Conservation (phyloP, 2,888 invertebrate species). For the Mythimna lalbum region DNA sequence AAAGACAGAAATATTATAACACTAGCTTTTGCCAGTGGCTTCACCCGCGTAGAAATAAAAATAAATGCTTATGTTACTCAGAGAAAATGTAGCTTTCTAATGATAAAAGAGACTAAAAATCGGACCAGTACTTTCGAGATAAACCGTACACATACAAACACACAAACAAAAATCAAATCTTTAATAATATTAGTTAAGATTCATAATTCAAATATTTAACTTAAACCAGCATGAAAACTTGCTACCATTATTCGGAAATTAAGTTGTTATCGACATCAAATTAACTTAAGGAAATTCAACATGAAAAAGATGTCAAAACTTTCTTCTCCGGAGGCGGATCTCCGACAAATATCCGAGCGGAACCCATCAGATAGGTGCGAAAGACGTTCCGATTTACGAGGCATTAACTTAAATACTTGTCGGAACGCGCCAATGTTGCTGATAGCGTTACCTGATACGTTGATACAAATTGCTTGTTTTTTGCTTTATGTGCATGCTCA, state of each 20-base stretch:
- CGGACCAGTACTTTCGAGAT: too few relatives aligned
- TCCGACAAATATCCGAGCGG: constrained; percentile 10
- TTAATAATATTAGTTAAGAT: too few relatives aligned
- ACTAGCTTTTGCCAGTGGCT: too few relatives aligned
- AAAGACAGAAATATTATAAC: too few relatives aligned
- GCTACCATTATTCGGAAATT: constrained; percentile 8
- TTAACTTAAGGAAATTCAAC: constrained; percentile 15
- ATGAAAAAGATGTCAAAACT: constrained; percentile 21
- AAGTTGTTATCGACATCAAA: constrained; percentile 19
- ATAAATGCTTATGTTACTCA: too few relatives aligned
- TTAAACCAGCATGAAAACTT: neutral
- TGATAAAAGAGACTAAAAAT: too few relatives aligned
- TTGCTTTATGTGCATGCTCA: constrained; percentile 21
- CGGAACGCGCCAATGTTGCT: constrained; percentile 19
- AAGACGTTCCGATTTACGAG: constrained; percentile 50
- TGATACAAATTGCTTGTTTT: constrained; percentile 34
- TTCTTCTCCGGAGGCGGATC: constrained; percentile 15
- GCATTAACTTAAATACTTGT: constrained; percentile 44
- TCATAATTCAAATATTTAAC: too few relatives aligned
- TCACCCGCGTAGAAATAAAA: too few relatives aligned
- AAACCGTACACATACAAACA: too few relatives aligned
- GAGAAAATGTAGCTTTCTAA: too few relatives aligned
- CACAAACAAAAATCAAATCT: too few relatives aligned
- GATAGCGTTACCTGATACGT: constrained; percentile 36
- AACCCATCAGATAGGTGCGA: constrained; percentile 41